These are phyloP conservation scores for Drosophila saltans DNA, from an alignment of 1,140 invertebrate species.

Conservation along the genomic window DNA sequence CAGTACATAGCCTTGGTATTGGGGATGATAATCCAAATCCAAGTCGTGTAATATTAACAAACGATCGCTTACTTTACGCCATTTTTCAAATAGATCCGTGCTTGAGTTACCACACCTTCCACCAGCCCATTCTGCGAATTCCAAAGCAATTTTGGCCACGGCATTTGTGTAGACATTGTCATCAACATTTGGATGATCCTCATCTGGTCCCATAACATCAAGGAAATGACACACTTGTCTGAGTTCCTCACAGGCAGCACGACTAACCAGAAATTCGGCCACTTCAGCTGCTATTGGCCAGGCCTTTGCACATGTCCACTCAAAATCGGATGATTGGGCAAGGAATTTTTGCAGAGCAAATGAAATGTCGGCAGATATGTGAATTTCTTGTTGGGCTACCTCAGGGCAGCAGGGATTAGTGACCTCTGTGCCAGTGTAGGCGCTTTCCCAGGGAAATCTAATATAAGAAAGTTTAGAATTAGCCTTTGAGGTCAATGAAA, in stretches of 20 bases:
- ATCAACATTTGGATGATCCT: constrained; percentile 85
- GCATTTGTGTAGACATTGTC: constrained; percentile 86
- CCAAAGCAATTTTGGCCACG: constrained; percentile 84
- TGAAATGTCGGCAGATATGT: constrained; percentile 85
- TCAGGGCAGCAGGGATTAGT: constrained; percentile 85
- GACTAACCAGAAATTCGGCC: constrained; percentile 85
- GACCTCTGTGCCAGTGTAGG: constrained; percentile 85
- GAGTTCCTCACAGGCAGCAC: constrained; percentile 83
- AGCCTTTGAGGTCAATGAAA: background rate
- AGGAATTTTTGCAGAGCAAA: constrained; percentile 84
- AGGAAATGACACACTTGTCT: constrained; percentile 64
- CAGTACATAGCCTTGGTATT: constrained; percentile 83
- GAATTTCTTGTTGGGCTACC: constrained; percentile 84
- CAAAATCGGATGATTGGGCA: constrained; percentile 83
- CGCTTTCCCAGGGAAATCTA: constrained; percentile 85
- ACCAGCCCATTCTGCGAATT: constrained; percentile 83
- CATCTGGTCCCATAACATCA: constrained; percentile 86
- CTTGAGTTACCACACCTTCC: constrained; percentile 46
- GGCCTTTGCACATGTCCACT: constrained; percentile 83
- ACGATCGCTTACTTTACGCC: constrained; percentile 84
- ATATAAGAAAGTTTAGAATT: background rate
- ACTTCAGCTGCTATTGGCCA: constrained; percentile 85
- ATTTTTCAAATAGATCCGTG: constrained; percentile 52
- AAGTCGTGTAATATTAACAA: constrained; percentile 84
- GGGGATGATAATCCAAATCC: constrained; percentile 84